These are phyloP conservation scores for Tiliacea citrago DNA, from an alignment of 2,888 invertebrate species.

Conservation along the genomic window DNA sequence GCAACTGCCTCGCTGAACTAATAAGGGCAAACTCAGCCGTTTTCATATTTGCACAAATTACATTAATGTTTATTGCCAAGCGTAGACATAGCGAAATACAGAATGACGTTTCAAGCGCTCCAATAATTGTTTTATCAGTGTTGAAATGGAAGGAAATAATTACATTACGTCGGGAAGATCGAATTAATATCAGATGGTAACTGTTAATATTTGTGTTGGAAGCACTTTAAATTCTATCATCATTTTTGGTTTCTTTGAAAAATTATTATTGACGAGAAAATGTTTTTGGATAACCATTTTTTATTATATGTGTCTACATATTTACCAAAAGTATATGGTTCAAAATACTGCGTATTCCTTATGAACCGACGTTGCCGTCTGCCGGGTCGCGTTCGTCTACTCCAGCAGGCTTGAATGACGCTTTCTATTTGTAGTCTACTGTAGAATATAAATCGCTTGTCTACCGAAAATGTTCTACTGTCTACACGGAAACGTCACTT, in stretches of 20 bases:
- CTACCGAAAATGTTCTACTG: too few relatives aligned
- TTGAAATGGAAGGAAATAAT: constrained; percentile 60
- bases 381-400: neutral
- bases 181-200: constrained; percentile 64
- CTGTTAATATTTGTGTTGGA: constrained; percentile 45
- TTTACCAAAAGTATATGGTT: neutral
- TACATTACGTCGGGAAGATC: constrained; percentile 62
- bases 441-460: too few relatives aligned
- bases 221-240: constrained; percentile 38
- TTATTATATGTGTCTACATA: neutral
- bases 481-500: too few relatives aligned
- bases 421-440: too few relatives aligned
- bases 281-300: neutral
- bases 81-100: constrained; percentile 73
- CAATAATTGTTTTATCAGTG: constrained; percentile 67
- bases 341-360: neutral
- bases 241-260: constrained; percentile 11
- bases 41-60: constrained; percentile 88
- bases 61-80: constrained; percentile 84
- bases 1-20: constrained; percentile 80
- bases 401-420: too few relatives aligned
- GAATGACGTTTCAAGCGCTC: constrained; percentile 68
- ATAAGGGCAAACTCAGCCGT: constrained; percentile 84
- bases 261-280: neutral
- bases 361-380: neutral